Percentiles rank a stretch among this genome's conserved stretches.
Conservation (phyloP, 1,140 invertebrate genomes). For the Orius insidiosus region DNA sequence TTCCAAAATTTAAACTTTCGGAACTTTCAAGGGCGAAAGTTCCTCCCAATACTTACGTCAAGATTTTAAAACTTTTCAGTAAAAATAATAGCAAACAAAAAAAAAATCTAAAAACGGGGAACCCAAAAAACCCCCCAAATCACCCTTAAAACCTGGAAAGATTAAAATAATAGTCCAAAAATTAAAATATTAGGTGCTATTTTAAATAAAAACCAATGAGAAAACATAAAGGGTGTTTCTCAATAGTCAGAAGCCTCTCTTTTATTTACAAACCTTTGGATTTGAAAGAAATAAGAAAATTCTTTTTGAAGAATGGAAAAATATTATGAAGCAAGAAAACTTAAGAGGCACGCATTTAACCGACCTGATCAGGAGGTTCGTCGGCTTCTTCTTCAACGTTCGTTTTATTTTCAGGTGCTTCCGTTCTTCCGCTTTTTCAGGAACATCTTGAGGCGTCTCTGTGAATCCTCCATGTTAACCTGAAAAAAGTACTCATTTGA, state of each 20-base stretch:
- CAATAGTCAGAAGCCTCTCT: too few relatives aligned
- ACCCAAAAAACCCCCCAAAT: too few relatives aligned
- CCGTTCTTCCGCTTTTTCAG: not conserved
- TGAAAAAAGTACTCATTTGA: too few relatives aligned
- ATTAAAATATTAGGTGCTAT: too few relatives aligned
- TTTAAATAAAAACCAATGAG: not conserved
- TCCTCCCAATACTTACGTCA: not conserved
- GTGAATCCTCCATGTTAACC: slow-evolving; percentile 43
- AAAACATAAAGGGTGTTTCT: too few relatives aligned
- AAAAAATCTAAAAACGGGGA: too few relatives aligned
- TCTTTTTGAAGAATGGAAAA: not conserved
- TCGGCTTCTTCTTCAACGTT: not conserved
- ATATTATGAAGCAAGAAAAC: not conserved
- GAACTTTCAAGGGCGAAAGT: not conserved
- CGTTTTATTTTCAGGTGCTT: not conserved
- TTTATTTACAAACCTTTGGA: too few relatives aligned
- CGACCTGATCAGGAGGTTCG: not conserved
- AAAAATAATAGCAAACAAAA: too few relatives aligned
- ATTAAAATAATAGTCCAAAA: not conserved
- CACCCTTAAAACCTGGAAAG: not conserved
- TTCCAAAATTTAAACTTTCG: not conserved
- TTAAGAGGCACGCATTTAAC: not conserved
- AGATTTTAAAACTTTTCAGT: too few relatives aligned
- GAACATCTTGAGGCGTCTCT: not conserved
- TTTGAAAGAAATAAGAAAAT: not conserved